Base-by-base conservation (phyloP, 53 echinoderm and acorn worm genomes). In the Holothuria scabra region DNA sequence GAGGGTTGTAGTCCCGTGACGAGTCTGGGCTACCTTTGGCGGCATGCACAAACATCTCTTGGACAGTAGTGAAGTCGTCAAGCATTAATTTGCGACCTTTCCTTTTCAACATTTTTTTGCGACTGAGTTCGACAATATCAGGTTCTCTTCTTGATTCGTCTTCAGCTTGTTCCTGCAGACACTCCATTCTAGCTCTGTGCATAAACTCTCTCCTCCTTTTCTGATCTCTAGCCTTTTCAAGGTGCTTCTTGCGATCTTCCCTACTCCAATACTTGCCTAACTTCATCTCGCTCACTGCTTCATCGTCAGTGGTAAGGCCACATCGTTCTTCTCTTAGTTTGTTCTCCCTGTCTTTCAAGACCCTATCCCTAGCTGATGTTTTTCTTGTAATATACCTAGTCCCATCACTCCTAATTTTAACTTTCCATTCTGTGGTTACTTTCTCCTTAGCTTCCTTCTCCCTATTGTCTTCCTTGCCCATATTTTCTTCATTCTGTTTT, bases 261-360 rank as follows among this genome's bases (percentile, higher is more conserved):
- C 92, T 92, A 84, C 93, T 94, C 99, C 99, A 99, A 79, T 99
- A 99, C 55, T 83, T 85, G 12, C 99, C 99, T 31, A 94, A 87
- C 65, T 99, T 99, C 91, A 99, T 94, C 82, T 99, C 99, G 38
- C 94, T 99, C 34, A 99, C 89, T 8, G 99, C 99, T 75, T 99
- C 99, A 65, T 99, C 99, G 76, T 99, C 99, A 1, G 99, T 99
- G 26, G 99, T 99, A 84, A 96, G 81, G 59, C 94, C 90, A 20
- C 89, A 87, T 0, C 99, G 86, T 84, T 99, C 99, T 74, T 99
- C 99, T 60, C 87, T 84, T 67, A 99, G 90, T 84, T 93, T 94
- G 74, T 91, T 94, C 65, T 92, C 99, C 29, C 99, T 86, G 30
- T 99, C 99, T 83, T 99, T 99, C 10, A 99, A 86, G 83, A 99